Evolutionary conservation across 2,888 invertebrate species (phyloP).

Genomic region (Timandra comae): DNA sequence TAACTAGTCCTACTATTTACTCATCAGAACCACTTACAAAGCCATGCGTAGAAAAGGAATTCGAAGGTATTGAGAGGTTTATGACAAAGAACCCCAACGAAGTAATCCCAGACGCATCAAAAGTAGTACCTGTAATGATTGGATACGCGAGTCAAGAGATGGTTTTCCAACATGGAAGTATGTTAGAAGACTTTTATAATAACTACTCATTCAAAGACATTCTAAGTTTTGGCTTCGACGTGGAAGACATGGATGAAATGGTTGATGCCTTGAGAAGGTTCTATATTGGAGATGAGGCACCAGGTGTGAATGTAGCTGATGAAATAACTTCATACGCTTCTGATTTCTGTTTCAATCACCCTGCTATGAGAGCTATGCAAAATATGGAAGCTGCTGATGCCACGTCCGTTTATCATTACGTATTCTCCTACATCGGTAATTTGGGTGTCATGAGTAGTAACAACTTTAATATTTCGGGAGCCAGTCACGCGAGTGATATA

Average conservation of each 20-base stretch:
- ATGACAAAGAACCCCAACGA: constrained; percentile 5
- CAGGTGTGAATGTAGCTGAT: constrained; percentile 1
- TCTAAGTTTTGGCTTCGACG: constrained; percentile 16
- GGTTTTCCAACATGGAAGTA: constrained; percentile 2
- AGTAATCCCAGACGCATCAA: constrained; percentile 2
- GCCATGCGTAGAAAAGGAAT: constrained; percentile 15
- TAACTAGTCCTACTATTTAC: constrained; percentile 5
- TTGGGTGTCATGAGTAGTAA: too few species aligned
- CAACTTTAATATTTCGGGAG: too few species aligned
- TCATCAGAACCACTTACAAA: constrained; percentile 7
- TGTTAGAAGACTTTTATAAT: constrained; percentile 4
- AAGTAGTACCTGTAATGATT: constrained; percentile 7
- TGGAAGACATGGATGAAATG: constrained; percentile 13
- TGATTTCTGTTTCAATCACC: constrained; percentile 18
- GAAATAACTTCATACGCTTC: constrained; percentile 14
- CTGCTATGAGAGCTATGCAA: constrained; percentile 13
- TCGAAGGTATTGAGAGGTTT: constrained; percentile 5
- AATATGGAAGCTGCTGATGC: constrained; percentile 12
- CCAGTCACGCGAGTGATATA: too few species aligned
- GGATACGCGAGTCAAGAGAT: constrained; percentile 7
- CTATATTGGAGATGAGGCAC: constrained; percentile 16
- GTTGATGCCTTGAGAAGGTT: constrained; percentile 11
- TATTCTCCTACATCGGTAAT: constrained; percentile 11
- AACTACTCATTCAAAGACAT: constrained; percentile 9
- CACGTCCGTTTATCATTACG: constrained; percentile 14